Percentiles rank a stretch among this genome's conserved stretches.
Evolutionary conservation across 2,113 vertebrate species (phyloP).

Genomic region (Gallinago jamesoni): DNA sequence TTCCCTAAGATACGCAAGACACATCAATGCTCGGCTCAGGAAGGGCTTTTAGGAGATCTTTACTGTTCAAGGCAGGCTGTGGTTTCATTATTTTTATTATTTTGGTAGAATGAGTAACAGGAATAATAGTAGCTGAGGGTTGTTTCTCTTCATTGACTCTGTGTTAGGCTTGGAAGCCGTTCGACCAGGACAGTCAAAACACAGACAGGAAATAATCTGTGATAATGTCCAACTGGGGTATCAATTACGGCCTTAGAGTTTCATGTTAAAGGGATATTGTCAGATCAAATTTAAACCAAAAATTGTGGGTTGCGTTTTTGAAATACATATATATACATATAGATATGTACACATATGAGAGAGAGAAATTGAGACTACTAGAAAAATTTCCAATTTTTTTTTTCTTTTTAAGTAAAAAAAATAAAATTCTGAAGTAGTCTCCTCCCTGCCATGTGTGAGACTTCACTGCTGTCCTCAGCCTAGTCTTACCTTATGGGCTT

Average conservation of each 20-base stretch:
- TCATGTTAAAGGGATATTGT: constrained; percentile 64
- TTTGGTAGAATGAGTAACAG: constrained; percentile 69
- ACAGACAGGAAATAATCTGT: constrained; percentile 75
- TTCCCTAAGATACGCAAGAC: constrained; percentile 9
- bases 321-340: not conserved
- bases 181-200: constrained; percentile 75
- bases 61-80: constrained; percentile 47
- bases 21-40: not conserved
- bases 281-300: constrained; percentile 63
- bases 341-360: not conserved
- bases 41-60: constrained; percentile 53
- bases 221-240: constrained; percentile 68
- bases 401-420: not conserved
- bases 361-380: constrained; percentile 9
- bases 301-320: constrained; percentile 8
- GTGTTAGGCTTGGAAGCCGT: constrained; percentile 70
- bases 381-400: constrained; percentile 20
- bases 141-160: constrained; percentile 71
- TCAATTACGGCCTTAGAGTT: constrained; percentile 65
- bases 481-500: not conserved
- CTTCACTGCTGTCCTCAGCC: not conserved
- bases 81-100: constrained; percentile 73
- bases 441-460: not conserved
- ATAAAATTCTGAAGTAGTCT: constrained; percentile 6
- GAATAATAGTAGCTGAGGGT: constrained; percentile 69